Base-by-base conservation (phyloP, 2,888 invertebrate genomes). In the Ischnus inquisitorius region DNA sequence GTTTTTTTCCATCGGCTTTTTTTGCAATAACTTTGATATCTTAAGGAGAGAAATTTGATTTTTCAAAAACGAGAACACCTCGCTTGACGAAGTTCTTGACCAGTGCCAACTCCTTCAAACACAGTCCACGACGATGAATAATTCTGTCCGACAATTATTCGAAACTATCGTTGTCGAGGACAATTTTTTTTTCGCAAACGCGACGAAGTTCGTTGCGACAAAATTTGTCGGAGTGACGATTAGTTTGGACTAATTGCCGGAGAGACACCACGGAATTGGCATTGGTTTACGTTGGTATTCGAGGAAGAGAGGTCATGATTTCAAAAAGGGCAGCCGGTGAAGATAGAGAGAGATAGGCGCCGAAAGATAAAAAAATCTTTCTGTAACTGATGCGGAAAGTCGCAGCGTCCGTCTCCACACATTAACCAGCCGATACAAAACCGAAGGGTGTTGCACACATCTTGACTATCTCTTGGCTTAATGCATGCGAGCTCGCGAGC, bases 81-180 rank as follows among this genome's bases (percentile, higher is more conserved):
- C 60, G n/a, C 60, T 68, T 68, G 25, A 46, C 43, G 67, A 68
- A 68, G 43, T 65, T 60, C 60, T 60, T 60, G 60, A 60, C 60
- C 60, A 60, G 60, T 60, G 60, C 60, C 60, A 60, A 60, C 60
- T 60, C 60, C 60, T 60, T 25, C 60, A 28, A 8, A 28, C 14
- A n/a, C 25, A 25, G 25, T 10, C 19, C 19, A 22, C 19, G 22
- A 60, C 28, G 6, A 5, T 25, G 60, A 54, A 22, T 12, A 19
- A 60, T 60, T 60, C 14, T n/a, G 5, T 60, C 28, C 0, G 28
- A 14, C 25, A 12, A 8, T n/a, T 28, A 5, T 28, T 14, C 25
- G 28, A 60, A 60, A 60, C 28, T 12, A 6, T 28, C 46, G 46
- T 14, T 3, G n/a, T 57, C 1, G 28, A 14, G 2, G 5, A 3